These are phyloP conservation scores for Lytechinus pictus DNA, from an alignment of 35 echinoderm and acorn worm genomes.

Conservation along the genomic window DNA sequence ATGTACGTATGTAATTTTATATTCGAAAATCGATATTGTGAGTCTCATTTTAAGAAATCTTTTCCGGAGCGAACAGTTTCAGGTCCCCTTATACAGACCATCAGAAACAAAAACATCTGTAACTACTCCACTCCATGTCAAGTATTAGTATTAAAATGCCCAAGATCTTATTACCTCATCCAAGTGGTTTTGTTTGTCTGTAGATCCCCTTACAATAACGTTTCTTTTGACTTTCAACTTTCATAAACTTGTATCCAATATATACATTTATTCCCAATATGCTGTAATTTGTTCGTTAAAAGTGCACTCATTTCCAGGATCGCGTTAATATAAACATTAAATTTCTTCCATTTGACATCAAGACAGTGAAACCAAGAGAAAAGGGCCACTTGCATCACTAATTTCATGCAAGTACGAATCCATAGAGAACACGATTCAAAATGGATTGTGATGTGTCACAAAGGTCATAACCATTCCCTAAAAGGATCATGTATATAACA, in stretches of 20 bases:
- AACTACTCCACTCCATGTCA: background rate
- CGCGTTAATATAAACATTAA: no score
- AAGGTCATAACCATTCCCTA: no score
- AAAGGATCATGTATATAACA: no score
- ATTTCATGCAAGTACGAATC: no score
- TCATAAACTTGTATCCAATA: background rate
- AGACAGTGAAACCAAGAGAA: no score
- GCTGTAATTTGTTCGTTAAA: no score
- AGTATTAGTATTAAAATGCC: background rate
- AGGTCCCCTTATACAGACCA: background rate
- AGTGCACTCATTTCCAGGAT: no score
- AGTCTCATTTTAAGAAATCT: background rate
- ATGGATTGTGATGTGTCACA: no score
- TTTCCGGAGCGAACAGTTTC: background rate
- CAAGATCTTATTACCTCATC: background rate
- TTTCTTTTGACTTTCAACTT: background rate
- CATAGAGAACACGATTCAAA: no score
- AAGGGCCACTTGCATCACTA: no score
- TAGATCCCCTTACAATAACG: background rate
- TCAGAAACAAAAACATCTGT: background rate
- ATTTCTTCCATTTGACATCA: no score
- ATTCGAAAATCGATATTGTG: background rate
- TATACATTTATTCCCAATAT: no score
- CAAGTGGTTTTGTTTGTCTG: background rate
- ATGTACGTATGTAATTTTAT: background rate